These are phyloP conservation scores for Eulimnadia texana DNA, from an alignment of 1,140 invertebrate species.

Conservation along the genomic window DNA sequence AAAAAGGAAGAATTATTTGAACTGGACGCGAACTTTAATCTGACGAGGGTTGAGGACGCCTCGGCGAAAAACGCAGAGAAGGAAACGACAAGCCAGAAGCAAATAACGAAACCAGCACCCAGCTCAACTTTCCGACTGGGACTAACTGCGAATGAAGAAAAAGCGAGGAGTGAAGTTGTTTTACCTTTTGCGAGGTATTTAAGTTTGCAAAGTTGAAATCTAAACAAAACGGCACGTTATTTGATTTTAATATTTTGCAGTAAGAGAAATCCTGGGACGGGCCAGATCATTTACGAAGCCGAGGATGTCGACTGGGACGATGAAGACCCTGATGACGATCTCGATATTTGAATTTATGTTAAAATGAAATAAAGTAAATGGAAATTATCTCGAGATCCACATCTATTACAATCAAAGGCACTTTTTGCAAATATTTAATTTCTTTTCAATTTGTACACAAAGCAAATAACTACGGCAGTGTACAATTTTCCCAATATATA, in stretches of 20 bases:
- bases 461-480: too few relatives aligned
- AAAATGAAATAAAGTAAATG: conserved; percentile 1
- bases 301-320: conserved; percentile 6
- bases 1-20: background rate
- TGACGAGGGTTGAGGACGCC: background rate
- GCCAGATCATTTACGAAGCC: conserved; percentile 3
- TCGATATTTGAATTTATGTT: background rate
- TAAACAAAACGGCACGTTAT: background rate
- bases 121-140: conserved; percentile 4
- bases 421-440: background rate
- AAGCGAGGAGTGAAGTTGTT: conserved; percentile 4
- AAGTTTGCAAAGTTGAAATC: background rate
- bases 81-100: background rate
- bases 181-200: conserved; percentile 1
- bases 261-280: background rate
- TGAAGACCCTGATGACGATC: conserved; percentile 10
- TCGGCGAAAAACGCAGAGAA: background rate
- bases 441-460: too few relatives aligned
- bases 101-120: background rate
- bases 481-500: too few relatives aligned
- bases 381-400: background rate
- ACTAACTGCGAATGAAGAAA: background rate
- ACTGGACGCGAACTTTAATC: background rate
- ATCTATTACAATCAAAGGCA: conserved; percentile 1
- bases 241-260: background rate